Evolutionary conservation across 2,113 vertebrate genomes (phyloP), one percentile per base, ranked within the genome.

Genomic region (Micronycteris hirsuta): DNA sequence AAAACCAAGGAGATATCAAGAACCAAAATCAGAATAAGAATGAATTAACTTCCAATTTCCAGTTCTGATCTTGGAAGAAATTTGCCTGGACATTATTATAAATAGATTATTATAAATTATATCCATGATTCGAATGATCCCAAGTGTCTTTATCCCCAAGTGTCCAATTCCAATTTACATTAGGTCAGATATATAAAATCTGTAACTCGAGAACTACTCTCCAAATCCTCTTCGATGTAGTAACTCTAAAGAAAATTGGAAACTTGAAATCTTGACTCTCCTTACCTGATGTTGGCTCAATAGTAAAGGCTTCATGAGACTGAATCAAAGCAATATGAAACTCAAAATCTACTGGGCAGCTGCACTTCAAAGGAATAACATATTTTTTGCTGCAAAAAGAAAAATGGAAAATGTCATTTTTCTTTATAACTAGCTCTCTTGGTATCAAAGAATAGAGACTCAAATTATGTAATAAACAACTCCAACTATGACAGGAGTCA

Each of bases 321-420:
- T 99, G 98, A 94, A 99, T 96, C 94, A 99, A 95, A n/a, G 98
- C 95, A 90, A 99, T 97, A 86, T 98, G 98, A 96, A 99, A 99
- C 94, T 99, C 99, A 93, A 99, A 99, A 98, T 99, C 99, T 82
- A 99, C 93, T 17, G 99, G 99, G 91, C 99, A 99, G 98, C 99
- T 99, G 98, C 99, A 99, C 89, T 98, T 98, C 97, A 99, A 96
- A 11, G 99, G 99, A 97, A 99, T 99, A 77, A 97, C 95, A n/a
- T 98, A 98, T 33, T 97, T 97, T 96, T 98, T 98, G 87, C 99
- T 99, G 98, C 70, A 98, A 94, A 96, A 95, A 92, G 73, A 80
- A 89, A 89, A 47, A 73, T 0, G 19, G 36, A 73, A 41, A 20
- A 58, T 20, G 63, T 41, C 67, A 63, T 31, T 96, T 96, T 94